phyloP scores from a whole-genome alignment of 2,113 vertebrate genomes.

The Mugil cephalus region DNA sequence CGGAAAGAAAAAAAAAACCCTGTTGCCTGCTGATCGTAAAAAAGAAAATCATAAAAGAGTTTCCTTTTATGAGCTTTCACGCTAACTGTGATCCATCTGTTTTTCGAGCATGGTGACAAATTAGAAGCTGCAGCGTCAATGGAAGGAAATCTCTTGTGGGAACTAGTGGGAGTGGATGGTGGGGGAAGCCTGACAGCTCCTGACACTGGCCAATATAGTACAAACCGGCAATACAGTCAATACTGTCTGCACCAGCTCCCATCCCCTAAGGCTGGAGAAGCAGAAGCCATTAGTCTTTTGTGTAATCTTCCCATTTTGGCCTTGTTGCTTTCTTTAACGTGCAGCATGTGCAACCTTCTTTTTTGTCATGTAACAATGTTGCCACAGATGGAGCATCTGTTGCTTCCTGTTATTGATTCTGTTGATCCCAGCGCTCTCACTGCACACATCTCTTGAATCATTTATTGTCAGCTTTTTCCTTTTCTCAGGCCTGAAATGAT shows the following conservation, averaged over 20 bases:
- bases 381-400: slow-evolving; percentile 7
- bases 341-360: not conserved
- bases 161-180: not conserved
- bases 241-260: not conserved
- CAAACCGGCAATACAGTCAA: not conserved
- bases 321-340: slow-evolving; percentile 4
- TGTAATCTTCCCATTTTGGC: not conserved
- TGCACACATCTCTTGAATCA: slow-evolving; percentile 44
- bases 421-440: slow-evolving; percentile 13
- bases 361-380: not conserved
- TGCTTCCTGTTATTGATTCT: slow-evolving; percentile 41
- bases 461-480: slow-evolving; percentile 47
- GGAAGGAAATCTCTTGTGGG: not conserved
- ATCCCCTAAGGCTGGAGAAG: not conserved
- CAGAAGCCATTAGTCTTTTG: not conserved
- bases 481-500: not conserved
- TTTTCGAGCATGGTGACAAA: slow-evolving; percentile 7
- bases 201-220: not conserved
- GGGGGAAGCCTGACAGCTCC: not conserved
- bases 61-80: not conserved
- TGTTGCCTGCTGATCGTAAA: too few species aligned
- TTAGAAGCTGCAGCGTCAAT: slow-evolving; percentile 3
- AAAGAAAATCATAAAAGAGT: not conserved
- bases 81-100: not conserved
- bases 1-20: too few species aligned